These are phyloP conservation scores for Triplophysa rosa DNA, from an alignment of 2,113 vertebrate genomes.

Conservation along the genomic window DNA sequence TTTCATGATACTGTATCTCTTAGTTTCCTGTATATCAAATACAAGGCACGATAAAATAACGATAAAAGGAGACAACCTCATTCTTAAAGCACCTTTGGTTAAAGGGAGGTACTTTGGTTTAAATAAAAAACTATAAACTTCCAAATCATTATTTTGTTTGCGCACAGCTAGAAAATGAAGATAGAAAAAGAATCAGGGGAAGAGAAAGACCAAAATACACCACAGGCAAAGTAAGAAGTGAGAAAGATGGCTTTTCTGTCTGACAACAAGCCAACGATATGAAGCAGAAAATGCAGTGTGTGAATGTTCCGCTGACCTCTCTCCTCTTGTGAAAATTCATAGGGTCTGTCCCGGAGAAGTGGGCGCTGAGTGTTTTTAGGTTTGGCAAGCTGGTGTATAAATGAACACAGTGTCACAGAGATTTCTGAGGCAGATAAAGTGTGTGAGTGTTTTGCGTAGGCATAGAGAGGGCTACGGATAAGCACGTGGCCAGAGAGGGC, in stretches of 20 bases:
- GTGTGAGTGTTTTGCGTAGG: constrained; percentile 46
- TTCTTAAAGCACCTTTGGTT: constrained; percentile 84
- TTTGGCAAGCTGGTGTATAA: constrained; percentile 79
- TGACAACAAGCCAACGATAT: constrained; percentile 42
- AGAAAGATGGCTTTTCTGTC: constrained; percentile 60
- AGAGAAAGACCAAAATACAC: constrained; percentile 15
- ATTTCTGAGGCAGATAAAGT: constrained; percentile 66
- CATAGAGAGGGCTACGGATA: constrained; percentile 35
- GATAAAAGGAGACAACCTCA: constrained; percentile 73
- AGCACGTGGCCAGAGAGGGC: not conserved
- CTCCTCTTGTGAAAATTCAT: constrained; percentile 28
- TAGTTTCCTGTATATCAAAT: constrained; percentile 72
- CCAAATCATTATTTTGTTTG: constrained; percentile 38
- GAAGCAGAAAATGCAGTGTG: constrained; percentile 54
- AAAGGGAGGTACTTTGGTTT: constrained; percentile 79
- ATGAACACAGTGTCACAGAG: constrained; percentile 86
- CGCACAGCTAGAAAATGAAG: constrained; percentile 34
- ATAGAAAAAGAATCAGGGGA: not conserved
- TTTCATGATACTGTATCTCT: constrained; percentile 54
- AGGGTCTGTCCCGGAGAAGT: not conserved
- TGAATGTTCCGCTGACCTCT: constrained; percentile 29
- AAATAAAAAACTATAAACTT: constrained; percentile 51
- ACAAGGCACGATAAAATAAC: constrained; percentile 77
- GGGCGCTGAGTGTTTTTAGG: constrained; percentile 44
- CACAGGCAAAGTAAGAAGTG: constrained; percentile 33